Percentiles rank a stretch among this genome's conserved stretches.
Evolutionary conservation across 2,113 vertebrate species (phyloP).

Genomic region (Proterorhinus semilunaris): DNA sequence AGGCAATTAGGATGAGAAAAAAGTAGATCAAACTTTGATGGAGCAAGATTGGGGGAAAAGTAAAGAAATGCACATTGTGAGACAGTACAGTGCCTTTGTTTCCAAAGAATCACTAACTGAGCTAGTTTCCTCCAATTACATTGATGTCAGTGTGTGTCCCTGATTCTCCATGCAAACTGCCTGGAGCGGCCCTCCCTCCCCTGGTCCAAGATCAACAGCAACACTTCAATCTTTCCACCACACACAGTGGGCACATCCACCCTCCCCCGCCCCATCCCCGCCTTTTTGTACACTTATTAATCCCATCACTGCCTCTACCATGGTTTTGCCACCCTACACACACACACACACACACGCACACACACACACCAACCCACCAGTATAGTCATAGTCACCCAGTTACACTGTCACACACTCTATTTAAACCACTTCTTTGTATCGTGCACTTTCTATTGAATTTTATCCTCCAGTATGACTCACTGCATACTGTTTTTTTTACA

Average conservation of each 20-base stretch:
- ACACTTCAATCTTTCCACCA: constrained; percentile 46
- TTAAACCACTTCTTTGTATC: not conserved
- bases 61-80: constrained; percentile 33
- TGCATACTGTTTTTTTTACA: too few species aligned
- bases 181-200: constrained; percentile 65
- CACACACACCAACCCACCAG: not conserved
- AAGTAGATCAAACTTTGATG: constrained; percentile 15
- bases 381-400: constrained; percentile 16
- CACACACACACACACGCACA: constrained; percentile 1
- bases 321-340: constrained; percentile 51
- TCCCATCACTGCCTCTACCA: constrained; percentile 59
- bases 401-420: constrained; percentile 27
- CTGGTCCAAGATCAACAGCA: constrained; percentile 45
- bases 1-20: constrained; percentile 29
- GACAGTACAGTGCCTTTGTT: constrained; percentile 48
- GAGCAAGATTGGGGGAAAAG: constrained; percentile 4
- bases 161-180: constrained; percentile 72
- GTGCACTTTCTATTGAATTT: not conserved
- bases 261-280: constrained; percentile 33
- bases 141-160: constrained; percentile 69
- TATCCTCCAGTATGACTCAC: not conserved
- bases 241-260: constrained; percentile 19
- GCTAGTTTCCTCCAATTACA: constrained; percentile 76
- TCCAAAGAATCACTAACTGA: constrained; percentile 45
- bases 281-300: constrained; percentile 45